These are phyloP conservation scores for Mormoops blainvillei DNA, from an alignment of 2,113 vertebrate species.

Conservation along the genomic window DNA sequence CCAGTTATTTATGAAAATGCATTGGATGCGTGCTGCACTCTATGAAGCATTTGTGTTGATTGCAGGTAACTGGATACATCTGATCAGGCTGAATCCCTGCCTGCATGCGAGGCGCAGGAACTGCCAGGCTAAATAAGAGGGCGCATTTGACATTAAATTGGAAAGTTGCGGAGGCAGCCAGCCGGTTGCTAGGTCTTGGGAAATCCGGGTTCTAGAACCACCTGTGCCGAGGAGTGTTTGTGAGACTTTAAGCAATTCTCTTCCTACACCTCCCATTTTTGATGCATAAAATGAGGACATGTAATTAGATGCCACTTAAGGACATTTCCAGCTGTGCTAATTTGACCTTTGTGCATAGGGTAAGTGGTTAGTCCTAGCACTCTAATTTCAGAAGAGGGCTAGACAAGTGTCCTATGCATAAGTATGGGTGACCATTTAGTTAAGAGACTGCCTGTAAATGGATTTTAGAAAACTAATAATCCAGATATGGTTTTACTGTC, in stretches of 20 bases:
- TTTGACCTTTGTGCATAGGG: neutral
- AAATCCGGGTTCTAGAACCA: neutral
- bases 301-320: neutral
- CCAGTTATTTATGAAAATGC: neutral
- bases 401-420: neutral
- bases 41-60: neutral
- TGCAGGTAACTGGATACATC: constrained; percentile 25
- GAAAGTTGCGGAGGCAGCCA: neutral
- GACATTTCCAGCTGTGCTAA: neutral
- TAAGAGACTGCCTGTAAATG: neutral
- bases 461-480: neutral
- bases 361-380: neutral
- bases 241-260: neutral
- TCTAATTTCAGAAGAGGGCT: neutral
- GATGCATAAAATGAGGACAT: neutral
- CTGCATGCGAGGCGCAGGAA: neutral
- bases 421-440: neutral
- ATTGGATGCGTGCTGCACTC: neutral
- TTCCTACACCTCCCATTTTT: neutral
- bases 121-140: neutral
- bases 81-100: neutral
- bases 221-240: neutral
- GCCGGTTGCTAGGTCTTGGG: neutral
- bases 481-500: neutral
- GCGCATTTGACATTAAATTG: neutral